phyloP scores from a whole-genome alignment of 2,113 vertebrate species.

The Gadus macrocephalus region DNA sequence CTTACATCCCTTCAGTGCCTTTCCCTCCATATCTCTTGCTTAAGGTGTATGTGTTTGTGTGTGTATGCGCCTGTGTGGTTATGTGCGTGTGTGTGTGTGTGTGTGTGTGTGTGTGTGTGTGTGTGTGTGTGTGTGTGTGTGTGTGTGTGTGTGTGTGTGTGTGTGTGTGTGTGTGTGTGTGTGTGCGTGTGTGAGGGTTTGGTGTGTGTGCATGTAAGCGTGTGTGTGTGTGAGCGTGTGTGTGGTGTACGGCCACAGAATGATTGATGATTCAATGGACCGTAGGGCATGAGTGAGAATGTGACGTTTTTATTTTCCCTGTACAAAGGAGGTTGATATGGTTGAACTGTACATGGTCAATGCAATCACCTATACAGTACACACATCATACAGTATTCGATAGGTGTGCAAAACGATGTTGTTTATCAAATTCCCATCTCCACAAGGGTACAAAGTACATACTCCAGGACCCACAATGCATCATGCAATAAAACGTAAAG shows the following conservation, averaged over 20 bases:
- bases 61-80: background rate
- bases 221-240: background rate
- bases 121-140: background rate
- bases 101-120: background rate
- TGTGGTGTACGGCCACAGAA: background rate
- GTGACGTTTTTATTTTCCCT: constrained; percentile 9
- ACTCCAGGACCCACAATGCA: no score
- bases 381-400: no score
- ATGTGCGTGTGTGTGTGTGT: background rate
- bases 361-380: no score
- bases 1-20: background rate
- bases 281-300: background rate
- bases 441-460: no score
- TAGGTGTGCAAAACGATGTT: no score
- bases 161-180: background rate
- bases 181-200: background rate
- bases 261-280: no score
- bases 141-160: background rate
- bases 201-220: background rate
- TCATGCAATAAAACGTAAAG: no score
- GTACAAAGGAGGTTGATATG: no score
- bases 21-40: background rate
- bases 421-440: no score
- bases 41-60: background rate
- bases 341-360: no score